Percentiles rank a stretch among this genome's conserved stretches.
Evolutionary conservation across 1,140 invertebrate genomes (phyloP).

Genomic region (Ostrea denselamellosa): DNA sequence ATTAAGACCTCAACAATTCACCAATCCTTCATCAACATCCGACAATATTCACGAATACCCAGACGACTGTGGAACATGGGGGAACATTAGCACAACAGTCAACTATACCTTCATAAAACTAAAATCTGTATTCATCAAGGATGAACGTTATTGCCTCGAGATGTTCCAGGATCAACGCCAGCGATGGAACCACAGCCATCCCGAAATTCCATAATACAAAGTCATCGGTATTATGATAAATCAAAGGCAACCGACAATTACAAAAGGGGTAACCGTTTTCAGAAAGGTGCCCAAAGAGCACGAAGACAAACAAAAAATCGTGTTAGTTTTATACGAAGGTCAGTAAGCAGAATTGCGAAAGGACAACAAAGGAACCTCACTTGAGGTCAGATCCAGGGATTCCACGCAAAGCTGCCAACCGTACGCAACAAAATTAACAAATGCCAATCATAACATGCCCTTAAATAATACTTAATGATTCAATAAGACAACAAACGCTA

Average conservation of each 20-base stretch:
- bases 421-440: background rate
- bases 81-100: background rate
- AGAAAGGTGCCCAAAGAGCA: background rate
- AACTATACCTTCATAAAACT: background rate
- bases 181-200: background rate
- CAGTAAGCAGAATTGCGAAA: background rate
- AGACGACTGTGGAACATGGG: background rate
- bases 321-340: background rate
- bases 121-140: background rate
- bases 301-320: background rate
- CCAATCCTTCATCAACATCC: background rate
- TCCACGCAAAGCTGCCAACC: background rate
- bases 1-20: background rate
- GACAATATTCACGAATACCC: background rate
- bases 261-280: background rate
- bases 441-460: background rate
- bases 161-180: background rate
- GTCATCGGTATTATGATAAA: background rate
- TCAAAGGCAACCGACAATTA: background rate
- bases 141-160: background rate
- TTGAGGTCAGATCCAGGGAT: background rate
- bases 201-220: background rate
- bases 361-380: background rate
- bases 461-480: background rate
- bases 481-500: background rate